Conservation (phyloP, 35 echinoderm and acorn worm genomes). For the Heliocidaris tuberculata region DNA sequence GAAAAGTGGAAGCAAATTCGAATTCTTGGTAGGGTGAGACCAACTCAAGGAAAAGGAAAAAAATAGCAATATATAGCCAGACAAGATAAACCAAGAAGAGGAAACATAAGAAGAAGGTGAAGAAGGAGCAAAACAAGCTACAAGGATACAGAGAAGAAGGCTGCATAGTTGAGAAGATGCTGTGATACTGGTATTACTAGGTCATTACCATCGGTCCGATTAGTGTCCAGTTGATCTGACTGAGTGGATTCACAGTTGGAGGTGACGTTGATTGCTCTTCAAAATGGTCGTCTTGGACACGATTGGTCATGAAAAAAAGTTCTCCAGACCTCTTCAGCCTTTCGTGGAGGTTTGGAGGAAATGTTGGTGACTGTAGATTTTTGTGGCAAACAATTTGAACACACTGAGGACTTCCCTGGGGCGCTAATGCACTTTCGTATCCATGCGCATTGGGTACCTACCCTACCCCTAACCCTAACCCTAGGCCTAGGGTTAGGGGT, state of each 20-base stretch:
- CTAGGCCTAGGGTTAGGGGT: too few relatives aligned
- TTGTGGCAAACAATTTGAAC: too few relatives aligned
- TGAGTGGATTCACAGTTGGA: neutral
- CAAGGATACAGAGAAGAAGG: neutral
- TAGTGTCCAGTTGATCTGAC: neutral
- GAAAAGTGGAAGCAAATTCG: neutral
- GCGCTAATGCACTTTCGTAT: too few relatives aligned
- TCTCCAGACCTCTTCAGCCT: neutral
- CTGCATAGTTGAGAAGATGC: neutral
- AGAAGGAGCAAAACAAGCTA: neutral
- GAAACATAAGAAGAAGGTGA: neutral
- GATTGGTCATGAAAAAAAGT: neutral
- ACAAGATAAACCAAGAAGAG: too few relatives aligned
- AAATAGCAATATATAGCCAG: too few relatives aligned
- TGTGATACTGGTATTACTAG: neutral
- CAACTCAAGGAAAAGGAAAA: too few relatives aligned
- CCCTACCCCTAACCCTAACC: too few relatives aligned
- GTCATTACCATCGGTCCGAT: neutral
- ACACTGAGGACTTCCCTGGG: too few relatives aligned
- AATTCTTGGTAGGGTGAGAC: too few relatives aligned
- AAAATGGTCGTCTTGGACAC: neutral
- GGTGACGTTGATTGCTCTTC: neutral
- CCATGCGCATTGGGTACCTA: too few relatives aligned
- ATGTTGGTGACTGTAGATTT: too few relatives aligned
- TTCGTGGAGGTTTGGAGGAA: neutral